Evolutionary conservation across 2,797 vertebrate genomes (phyloP), one percentile per base, ranked within the genome.

Genomic region (Dallia pectoralis): DNA sequence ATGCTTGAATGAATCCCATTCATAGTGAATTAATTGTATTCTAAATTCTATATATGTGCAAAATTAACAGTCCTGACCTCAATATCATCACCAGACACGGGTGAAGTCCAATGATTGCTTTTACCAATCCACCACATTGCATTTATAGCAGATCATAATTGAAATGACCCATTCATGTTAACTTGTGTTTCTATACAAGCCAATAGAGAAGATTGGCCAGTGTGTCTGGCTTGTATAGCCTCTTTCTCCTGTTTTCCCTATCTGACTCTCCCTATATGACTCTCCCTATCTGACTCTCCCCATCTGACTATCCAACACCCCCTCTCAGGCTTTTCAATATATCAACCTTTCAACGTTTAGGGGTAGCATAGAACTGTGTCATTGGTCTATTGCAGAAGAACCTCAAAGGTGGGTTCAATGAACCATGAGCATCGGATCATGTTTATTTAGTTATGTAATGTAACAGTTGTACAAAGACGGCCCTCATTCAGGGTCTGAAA

Each of bases 1-100:
- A 32, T 49, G 27, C 44, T n/a, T 27, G 18, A 78, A 74, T 75
- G 47, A 67, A 44, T 68, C 71, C 16, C n/a, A 12, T 33, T 40
- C 64, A 30, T 18, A 27, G 14, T 36, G 48, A 70, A 49, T 66
- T 44, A 44, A 19, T 40, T 18, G 62, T 72, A 22, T 56, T 11
- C 40, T 47, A 3, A 64, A 36, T 68, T 74, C 30, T 40, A 12
- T 30, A 30, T 49, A 69, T 67, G 48, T 15, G 14, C 61, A 36
- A 67, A 29, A n/a, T n/a, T n/a, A 81, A 86, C 82, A 75, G 78
- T 27, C 67, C 65, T 83, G 75, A 87, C 87, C 81, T 84, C 67
- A 32, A 18, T 62, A 53, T 33, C 63, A 71, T 72, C 66, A 12
- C n/a, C 16, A 48, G 19, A 33, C 62, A 32, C 44, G 27, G 51